Evolutionary conservation across 30 jellyfish, hydroid and myxozoan genomes (phyloP).

Genomic region (Aurelia sp.): DNA sequence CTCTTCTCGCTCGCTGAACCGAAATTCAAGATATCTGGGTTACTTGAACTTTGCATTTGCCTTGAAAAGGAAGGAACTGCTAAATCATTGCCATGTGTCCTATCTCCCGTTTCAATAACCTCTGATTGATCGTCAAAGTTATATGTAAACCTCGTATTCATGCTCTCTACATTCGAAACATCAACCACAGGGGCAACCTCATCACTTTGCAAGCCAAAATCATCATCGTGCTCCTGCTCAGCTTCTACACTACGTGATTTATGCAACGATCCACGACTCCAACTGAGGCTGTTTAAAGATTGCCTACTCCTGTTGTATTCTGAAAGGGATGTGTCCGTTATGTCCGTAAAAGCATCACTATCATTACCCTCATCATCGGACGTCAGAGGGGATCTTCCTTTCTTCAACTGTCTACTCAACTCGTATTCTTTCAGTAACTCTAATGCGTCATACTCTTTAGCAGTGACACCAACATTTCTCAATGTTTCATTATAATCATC

Average conservation of each 20-base stretch:
- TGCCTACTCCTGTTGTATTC: conserved; percentile 52
- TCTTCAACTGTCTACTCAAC: conserved; percentile 37
- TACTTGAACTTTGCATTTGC: not conserved
- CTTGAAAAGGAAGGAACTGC: not conserved
- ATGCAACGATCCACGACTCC: conserved; percentile 56
- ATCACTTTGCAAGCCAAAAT: not conserved
- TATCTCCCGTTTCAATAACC: too few relatives aligned
- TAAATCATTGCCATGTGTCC: not conserved
- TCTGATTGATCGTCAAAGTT: too few relatives aligned
- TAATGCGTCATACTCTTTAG: conserved; percentile 47
- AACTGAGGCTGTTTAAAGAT: conserved; percentile 57
- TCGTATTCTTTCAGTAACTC: conserved; percentile 60
- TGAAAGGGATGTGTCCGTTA: conserved; percentile 77
- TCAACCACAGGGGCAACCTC: conserved; percentile 1
- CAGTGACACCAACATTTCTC: conserved; percentile 14
- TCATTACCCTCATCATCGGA: conserved; percentile 84
- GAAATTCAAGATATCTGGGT: not conserved
- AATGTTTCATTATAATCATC: conserved; percentile 38
- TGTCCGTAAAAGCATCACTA: conserved; percentile 82
- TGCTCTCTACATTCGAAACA: not conserved
- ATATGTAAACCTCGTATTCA: not conserved
- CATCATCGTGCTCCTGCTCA: conserved; percentile 28
- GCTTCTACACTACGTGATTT: conserved; percentile 16
- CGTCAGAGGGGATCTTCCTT: conserved; percentile 54
- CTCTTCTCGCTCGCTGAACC: conserved; percentile 15